Evolutionary conservation across 2,888 invertebrate species (phyloP), one percentile per base, ranked within the genome.

Genomic region (Amorpha juglandis): DNA sequence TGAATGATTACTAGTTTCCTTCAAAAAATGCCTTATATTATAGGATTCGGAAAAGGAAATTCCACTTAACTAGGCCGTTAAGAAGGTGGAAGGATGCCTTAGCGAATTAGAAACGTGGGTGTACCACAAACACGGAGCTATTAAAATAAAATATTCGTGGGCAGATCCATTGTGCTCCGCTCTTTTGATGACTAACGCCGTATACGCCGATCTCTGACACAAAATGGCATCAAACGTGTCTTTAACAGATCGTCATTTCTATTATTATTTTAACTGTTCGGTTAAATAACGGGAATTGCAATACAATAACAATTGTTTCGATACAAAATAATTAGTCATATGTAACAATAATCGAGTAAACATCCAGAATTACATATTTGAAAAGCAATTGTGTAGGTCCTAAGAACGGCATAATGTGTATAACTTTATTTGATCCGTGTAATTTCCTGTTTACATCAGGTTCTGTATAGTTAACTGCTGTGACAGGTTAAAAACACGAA

Each of bases 131-230:
- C 27, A 27, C 27, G 1, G 27, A 27, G 27, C 2, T 27, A 27
- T 27, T 27, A 27, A 3, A 27, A 27, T 4, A 27, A 45, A 62
- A 52, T 51, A 65, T 69, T 69, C 70, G 82, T 84, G 79, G 83
- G 79, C 74, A 71, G 78, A 72, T 72, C 70, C 65, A 70, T 74
- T 67, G 71, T 65, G 71, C 70, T 68, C 70, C 69, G 68, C 71
- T 66, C 67, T 66, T 69, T 69, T 68, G 66, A 67, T 86, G 86
- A 87, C 80, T 88, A 88, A 89, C 84, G 83, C 83, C 79, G 79
- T 81, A 80, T 79, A 72, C 69, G 71, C 74, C 78, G 81, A 83
- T 85, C 81, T 80, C 73, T 77, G 77, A 77, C 77, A 81, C 78
- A 76, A 64, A 68, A 68, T 66, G 69, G 73, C 68, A 70, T 69